phyloP scores from a whole-genome alignment of 37 sponge, comb jelly and placozoan species.

The Geodia barretti region DNA sequence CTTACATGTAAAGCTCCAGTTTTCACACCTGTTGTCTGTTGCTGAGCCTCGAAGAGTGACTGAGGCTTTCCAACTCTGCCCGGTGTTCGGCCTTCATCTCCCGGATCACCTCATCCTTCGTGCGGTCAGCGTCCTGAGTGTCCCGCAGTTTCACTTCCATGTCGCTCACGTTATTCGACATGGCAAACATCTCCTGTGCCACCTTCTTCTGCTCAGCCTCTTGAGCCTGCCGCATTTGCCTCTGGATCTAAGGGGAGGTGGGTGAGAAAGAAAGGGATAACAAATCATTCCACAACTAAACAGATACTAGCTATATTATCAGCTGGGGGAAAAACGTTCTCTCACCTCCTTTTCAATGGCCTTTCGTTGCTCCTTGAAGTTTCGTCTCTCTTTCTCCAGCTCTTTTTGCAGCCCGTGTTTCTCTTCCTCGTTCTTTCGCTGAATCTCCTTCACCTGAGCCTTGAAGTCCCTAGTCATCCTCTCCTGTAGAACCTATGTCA shows the following conservation, averaged over 20 bases:
- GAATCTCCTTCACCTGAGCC: neutral
- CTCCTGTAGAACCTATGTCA: neutral
- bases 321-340: too few species aligned
- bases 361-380: neutral
- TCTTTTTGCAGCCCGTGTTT: neutral
- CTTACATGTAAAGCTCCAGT: too few species aligned
- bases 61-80: neutral
- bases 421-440: neutral
- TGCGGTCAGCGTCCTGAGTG: neutral
- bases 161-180: neutral
- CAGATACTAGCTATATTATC: too few species aligned
- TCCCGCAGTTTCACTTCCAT: neutral
- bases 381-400: conserved; percentile 3
- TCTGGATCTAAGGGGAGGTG: neutral
- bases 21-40: neutral
- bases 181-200: neutral
- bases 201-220: neutral
- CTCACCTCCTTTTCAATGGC: neutral
- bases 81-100: neutral
- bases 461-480: conserved; percentile 6
- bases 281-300: neutral
- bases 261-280: neutral
- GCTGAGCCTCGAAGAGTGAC: neutral
- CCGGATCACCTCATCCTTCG: neutral
- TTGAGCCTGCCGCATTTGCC: neutral